Evolutionary conservation across 2,113 vertebrate genomes (phyloP), one percentile per base, ranked within the genome.

Genomic region (Vimba vimba): DNA sequence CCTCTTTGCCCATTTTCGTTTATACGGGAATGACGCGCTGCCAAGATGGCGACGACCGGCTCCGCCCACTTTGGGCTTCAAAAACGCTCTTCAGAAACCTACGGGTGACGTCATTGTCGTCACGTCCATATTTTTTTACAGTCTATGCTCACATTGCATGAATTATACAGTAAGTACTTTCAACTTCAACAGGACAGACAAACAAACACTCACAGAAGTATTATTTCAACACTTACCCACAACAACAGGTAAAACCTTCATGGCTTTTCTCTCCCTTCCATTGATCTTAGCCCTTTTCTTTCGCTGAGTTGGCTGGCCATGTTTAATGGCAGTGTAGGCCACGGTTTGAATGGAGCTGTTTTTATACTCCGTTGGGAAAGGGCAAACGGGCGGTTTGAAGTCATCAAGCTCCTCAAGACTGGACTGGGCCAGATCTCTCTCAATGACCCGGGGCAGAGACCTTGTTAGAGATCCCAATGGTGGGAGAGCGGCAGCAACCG

Each of bases 181-280:
- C 52, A 39, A 55, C 47, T 10, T 8, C 25, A 52, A 30, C 45
- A 52, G 6, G 11, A 64, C 60, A 60, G 52, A 55, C 30, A 59
- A 33, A 60, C 10, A 79, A 79, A 79, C n/a, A 25, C 13, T 21
- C 21, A 12, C 30, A 77, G 47, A 43, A 43, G 23, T 6, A 76
- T 19, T 33, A 12, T 43, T 73, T 25, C 19, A 59, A 77, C 69
- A 90, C 94, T 94, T 89, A 95, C 94, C 95, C 39, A 95, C 94
- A 0, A 95, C 93, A 0, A 99, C 96, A 0, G 97, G 97, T 36
- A 99, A 94, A 74, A 98, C 97, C 90, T 91, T 94, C 97, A 98
- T 98, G 11, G 97, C 97, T 83, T 97, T 97, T 90, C 96, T 95
- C 93, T 99, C 97, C 60, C 97, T 90, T 82, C 95, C 93, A 0